phyloP scores from a whole-genome alignment of 2,888 invertebrate genomes.

The Trichogramma evanescens region DNA sequence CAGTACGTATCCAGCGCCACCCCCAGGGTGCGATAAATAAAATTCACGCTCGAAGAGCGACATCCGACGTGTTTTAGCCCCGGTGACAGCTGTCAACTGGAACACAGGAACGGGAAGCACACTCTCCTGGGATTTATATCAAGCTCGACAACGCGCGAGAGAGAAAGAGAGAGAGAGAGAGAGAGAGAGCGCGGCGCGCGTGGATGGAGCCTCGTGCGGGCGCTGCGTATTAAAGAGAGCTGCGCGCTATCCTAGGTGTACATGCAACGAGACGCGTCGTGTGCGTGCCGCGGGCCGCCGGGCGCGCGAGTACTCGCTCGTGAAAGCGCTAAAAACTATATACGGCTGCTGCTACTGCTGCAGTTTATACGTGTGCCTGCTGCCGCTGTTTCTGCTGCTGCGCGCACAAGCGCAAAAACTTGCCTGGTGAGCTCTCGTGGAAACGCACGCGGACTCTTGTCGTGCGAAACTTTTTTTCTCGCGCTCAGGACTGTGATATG shows the following conservation, averaged over 20 bases:
- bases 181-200: too few relatives aligned
- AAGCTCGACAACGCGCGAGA: not conserved
- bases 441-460: too few relatives aligned
- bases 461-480: too few relatives aligned
- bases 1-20: too few relatives aligned
- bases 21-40: constrained; percentile 22
- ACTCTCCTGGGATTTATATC: constrained; percentile 26
- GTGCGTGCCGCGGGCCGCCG: not conserved
- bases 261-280: too few relatives aligned
- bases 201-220: too few relatives aligned
- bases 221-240: too few relatives aligned
- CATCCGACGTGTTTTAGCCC: constrained; percentile 24
- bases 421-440: too few relatives aligned
- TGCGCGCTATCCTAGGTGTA: too few relatives aligned
- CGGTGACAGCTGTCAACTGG: constrained; percentile 24
- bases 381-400: not conserved
- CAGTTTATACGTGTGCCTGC: not conserved
- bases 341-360: not conserved
- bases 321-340: constrained; percentile 8
- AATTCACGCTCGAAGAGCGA: constrained; percentile 24
- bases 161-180: too few relatives aligned
- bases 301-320: constrained; percentile 6
- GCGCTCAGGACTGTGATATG: too few relatives aligned
- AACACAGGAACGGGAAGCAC: constrained; percentile 24
- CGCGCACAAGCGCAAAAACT: too few relatives aligned